Conservation (phyloP, 2,888 invertebrate species). For the Folsomia manolachei region DNA sequence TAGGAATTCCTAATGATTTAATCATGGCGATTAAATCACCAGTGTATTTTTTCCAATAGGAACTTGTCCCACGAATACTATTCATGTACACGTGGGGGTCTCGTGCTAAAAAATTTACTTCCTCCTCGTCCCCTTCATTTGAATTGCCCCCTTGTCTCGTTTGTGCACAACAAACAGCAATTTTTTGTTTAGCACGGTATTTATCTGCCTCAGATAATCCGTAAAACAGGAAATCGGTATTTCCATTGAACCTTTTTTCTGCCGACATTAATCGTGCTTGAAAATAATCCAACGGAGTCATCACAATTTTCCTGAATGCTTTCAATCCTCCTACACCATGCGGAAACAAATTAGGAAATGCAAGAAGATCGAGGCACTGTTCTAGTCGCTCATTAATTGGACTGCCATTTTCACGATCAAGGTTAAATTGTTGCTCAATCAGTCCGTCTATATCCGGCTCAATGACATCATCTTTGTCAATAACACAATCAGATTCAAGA, state of each 20-base stretch:
- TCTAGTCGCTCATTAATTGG: background rate
- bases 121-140: background rate
- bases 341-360: constrained; percentile 6
- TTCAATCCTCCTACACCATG: background rate
- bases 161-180: constrained; percentile 19
- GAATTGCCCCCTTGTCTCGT: constrained; percentile 6
- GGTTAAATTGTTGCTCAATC: background rate
- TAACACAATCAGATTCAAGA: constrained; percentile 16
- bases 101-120: background rate
- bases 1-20: constrained; percentile 16
- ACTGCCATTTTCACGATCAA: background rate
- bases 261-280: background rate
- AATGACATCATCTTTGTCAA: background rate
- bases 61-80: constrained; percentile 18
- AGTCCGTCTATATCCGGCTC: background rate
- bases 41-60: constrained; percentile 30
- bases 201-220: background rate
- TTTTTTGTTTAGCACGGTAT: constrained; percentile 22
- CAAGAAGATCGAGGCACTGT: background rate
- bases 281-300: background rate
- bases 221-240: background rate
- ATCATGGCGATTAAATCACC: constrained; percentile 25
- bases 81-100: constrained; percentile 24
- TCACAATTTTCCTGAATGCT: background rate
- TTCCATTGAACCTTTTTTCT: background rate